A percentile compares a stretch with the other conserved stretches of the same genome.
phyloP scores from a whole-genome alignment of 2,888 invertebrate species.

The Subacronicta megacephala region DNA sequence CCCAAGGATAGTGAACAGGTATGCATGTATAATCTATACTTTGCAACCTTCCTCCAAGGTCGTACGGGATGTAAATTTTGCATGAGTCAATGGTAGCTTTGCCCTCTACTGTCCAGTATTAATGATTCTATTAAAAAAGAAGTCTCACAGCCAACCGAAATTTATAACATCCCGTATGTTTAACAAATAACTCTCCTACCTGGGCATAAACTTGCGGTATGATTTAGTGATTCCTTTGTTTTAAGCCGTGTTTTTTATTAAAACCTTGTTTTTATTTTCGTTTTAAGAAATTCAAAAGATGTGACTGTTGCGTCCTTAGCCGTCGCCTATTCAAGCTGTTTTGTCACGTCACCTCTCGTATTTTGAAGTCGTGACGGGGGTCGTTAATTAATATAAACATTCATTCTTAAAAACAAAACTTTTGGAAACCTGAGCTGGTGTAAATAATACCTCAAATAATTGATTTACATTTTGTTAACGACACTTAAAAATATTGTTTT shows the following conservation, averaged over 20 bases:
- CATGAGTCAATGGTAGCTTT: conserved; percentile 39
- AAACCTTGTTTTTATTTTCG: conserved; percentile 13
- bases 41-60: conserved; percentile 47
- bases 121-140: conserved; percentile 69
- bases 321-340: conserved; percentile 24
- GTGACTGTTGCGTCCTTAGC: conserved; percentile 38
- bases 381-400: conserved; percentile 41
- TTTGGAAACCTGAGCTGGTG: conserved; percentile 3
- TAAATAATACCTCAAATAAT: conserved; percentile 5
- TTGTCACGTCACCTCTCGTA: conserved; percentile 41
- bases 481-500: not conserved
- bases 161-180: conserved; percentile 65
- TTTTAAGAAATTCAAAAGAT: conserved; percentile 31
- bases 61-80: conserved; percentile 21
- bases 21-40: conserved; percentile 41
- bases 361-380: conserved; percentile 40
- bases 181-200: conserved; percentile 59
- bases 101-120: conserved; percentile 48
- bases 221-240: conserved; percentile 58
- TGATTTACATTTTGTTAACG: conserved; percentile 1
- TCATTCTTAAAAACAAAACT: not conserved
- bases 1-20: conserved; percentile 42
- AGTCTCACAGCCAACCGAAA: conserved; percentile 64
- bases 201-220: conserved; percentile 53
- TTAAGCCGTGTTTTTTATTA: conserved; percentile 41